Conservation (phyloP, 2,113 vertebrate genomes). For the Percopsis transmontana region DNA sequence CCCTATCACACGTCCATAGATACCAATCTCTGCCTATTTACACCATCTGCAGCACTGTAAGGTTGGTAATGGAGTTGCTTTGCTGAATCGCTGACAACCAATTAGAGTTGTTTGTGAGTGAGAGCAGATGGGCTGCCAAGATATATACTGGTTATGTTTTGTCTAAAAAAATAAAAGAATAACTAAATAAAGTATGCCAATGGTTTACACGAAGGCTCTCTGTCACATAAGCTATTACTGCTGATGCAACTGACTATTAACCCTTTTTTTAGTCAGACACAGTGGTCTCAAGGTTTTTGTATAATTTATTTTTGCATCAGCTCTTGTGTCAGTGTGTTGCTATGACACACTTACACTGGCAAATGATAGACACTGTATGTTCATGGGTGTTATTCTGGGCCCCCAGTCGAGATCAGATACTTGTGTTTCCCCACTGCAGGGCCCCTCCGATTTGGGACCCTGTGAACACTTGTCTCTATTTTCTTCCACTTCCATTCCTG, state of each 20-base stretch:
- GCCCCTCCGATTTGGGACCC: too few species aligned
- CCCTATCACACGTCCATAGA: neutral
- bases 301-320: neutral
- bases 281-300: neutral
- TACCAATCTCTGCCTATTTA: neutral
- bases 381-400: too few species aligned
- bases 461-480: too few species aligned
- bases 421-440: too few species aligned
- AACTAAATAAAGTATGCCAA: neutral
- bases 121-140: slow-evolving; percentile 10
- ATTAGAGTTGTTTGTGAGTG: slow-evolving; percentile 4
- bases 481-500: too few species aligned
- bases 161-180: neutral
- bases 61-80: slow-evolving; percentile 12
- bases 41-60: slow-evolving; percentile 37
- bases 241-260: neutral
- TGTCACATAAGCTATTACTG: slow-evolving; percentile 11
- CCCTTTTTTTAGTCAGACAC: neutral
- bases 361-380: too few species aligned
- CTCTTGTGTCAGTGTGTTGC: neutral
- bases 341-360: too few species aligned
- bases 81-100: slow-evolving; percentile 14
- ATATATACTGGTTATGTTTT: slow-evolving; percentile 23
- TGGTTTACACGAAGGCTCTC: slow-evolving; percentile 15
- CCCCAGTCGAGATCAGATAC: too few species aligned